These are phyloP conservation scores for Acanthococcus lagerstroemiae DNA, from an alignment of 2,888 invertebrate species.

Conservation along the genomic window DNA sequence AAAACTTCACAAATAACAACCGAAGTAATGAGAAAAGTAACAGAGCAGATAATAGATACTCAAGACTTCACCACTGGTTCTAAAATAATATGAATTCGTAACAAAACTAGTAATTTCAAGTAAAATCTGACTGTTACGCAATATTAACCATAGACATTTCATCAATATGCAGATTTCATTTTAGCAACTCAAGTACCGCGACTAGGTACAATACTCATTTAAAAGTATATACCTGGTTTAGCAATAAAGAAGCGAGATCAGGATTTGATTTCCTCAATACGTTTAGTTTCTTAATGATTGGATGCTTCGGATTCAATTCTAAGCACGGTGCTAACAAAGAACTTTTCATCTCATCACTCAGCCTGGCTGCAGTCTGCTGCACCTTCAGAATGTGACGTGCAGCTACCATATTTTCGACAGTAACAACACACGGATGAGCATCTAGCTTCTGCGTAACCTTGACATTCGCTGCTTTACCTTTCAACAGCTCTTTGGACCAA, in stretches of 20 bases:
- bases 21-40: no score
- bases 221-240: constrained; percentile 57
- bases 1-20: no score
- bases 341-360: constrained; percentile 75
- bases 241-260: constrained; percentile 70
- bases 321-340: constrained; percentile 80
- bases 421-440: constrained; percentile 86
- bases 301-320: constrained; percentile 91
- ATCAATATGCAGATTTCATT: no score
- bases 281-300: constrained; percentile 78
- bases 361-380: constrained; percentile 55
- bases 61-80: no score
- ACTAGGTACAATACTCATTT: no score
- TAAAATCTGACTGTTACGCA: no score
- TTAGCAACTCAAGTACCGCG: no score
- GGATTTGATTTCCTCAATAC: constrained; percentile 62
- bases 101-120: no score
- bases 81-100: no score
- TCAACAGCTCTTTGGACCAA: constrained; percentile 66
- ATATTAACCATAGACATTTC: no score
- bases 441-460: constrained; percentile 75
- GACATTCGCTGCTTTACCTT: constrained; percentile 70
- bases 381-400: constrained; percentile 90
- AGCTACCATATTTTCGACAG: constrained; percentile 93
- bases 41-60: no score